Base-by-base conservation (phyloP, 2,888 invertebrate species). In the Thereva unica region DNA sequence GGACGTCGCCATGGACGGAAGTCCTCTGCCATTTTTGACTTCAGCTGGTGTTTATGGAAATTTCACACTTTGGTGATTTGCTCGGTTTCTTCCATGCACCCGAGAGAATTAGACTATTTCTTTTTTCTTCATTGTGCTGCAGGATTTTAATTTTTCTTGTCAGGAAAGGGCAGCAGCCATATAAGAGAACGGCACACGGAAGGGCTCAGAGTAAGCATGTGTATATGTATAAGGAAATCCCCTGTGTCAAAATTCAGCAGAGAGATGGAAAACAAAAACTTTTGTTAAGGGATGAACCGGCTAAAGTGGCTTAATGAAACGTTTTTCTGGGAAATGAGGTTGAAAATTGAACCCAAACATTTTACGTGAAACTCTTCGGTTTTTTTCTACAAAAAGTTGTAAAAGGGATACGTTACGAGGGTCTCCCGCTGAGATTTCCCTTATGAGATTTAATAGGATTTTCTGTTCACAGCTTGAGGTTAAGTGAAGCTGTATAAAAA, bases 41-140 rank as follows among this genome's bases (percentile, higher is more conserved):
- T 67, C 67, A 67, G 63, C 55, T 55, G 67, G 63, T 64, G 53
- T 63, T 67, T 67, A 67, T 67, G 67, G 56, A 67, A 67, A 67
- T 67, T 67, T 67, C 54, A 67, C 67, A 61, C 63, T 67, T 64
- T 67, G 55, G 63, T 53, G 63, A 67, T 67, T 64, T 64, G 63
- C 67, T 55, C 56, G 64, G 67, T 67, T 67, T 64, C 64, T 56
- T 56, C 50, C 53, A 61, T 54, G 56, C 52, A 59, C 44, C 64
- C 49, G 8, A 38, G 47, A 40, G 49, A 63, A 45, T 56, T 55
- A 54, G 23, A 23, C 23, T 23, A 23, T 23, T 23, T 23, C 23
- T 23, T 23, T 23, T 23, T 23, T 23, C 23, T 23, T 23, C 23
- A 23, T 23, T 23, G 23, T 23, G 23, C 23, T 23, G 23, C 23